Conservation (phyloP, 64 coral and sea anemone genomes). For the Actinia equina region DNA sequence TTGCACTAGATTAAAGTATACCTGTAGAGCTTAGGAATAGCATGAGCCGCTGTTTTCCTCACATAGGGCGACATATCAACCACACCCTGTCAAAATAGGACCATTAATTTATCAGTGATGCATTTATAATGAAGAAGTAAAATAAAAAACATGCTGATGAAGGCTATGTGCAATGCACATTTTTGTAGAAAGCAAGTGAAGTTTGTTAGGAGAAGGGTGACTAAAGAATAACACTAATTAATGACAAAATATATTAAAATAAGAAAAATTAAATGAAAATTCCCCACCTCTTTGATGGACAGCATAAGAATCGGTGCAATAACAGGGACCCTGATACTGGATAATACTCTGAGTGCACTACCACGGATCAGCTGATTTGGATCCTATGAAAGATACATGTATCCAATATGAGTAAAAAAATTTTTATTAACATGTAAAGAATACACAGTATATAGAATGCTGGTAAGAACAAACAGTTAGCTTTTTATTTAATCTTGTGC, state of each 20-base stretch:
- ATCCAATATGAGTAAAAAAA: background rate
- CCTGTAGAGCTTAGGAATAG: constrained; percentile 96
- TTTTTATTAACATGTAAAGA: no score
- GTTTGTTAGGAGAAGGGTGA: no score
- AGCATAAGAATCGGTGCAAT: constrained; percentile 98
- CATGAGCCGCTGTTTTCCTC: constrained; percentile 96
- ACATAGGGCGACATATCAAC: constrained; percentile 98
- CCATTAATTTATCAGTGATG: background rate
- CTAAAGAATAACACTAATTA: background rate
- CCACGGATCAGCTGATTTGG: constrained; percentile 96
- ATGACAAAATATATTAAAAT: no score
- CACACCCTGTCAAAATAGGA: constrained; percentile 54
- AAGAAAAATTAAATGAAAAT: background rate
- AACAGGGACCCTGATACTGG: constrained; percentile 89
- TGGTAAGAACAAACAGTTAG: no score
- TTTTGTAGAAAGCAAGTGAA: background rate
- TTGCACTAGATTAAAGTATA: background rate
- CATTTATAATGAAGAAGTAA: background rate
- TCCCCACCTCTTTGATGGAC: constrained; percentile 90
- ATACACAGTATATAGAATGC: no score
- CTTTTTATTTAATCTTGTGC: no score
- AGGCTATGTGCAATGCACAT: background rate
- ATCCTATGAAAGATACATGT: constrained; percentile 44
- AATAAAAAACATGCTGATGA: no score
- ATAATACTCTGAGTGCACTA: constrained; percentile 88